A percentile compares a stretch with the other conserved stretches of the same genome.
phyloP scores from a whole-genome alignment of 2,113 vertebrate genomes.

The Paradisaea rubra region DNA sequence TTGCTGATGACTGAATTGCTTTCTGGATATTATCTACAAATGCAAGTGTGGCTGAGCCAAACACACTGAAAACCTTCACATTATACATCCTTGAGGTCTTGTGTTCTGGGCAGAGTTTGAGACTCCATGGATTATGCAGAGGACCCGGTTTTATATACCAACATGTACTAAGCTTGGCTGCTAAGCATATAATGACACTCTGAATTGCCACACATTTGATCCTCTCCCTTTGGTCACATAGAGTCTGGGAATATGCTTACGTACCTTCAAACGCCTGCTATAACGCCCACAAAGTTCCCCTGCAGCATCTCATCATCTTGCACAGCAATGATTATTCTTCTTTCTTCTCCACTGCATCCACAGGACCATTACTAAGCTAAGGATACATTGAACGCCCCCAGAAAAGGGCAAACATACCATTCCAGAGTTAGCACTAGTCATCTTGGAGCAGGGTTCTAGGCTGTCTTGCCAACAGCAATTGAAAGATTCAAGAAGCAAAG shows the following conservation, averaged over 20 bases:
- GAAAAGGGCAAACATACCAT: not conserved
- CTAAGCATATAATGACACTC: not conserved
- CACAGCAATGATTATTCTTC: not conserved
- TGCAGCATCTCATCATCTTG: not conserved
- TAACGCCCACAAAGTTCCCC: not conserved
- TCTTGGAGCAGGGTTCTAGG: not conserved
- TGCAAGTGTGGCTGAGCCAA: not conserved
- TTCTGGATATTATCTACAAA: not conserved
- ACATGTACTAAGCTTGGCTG: not conserved
- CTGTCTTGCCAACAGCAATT: not conserved
- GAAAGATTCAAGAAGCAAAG: not conserved
- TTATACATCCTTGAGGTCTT: not conserved
- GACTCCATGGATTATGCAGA: not conserved
- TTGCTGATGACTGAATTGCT: not conserved
- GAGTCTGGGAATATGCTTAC: not conserved
- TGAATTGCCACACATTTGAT: not conserved
- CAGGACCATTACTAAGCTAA: not conserved
- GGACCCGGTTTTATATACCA: not conserved
- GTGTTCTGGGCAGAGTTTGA: not conserved
- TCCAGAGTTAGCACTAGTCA: not conserved
- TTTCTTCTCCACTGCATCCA: not conserved
- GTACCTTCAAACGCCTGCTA: rapidly evolving
- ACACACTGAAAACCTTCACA: not conserved
- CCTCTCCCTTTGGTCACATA: not conserved
- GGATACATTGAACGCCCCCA: not conserved